These are phyloP conservation scores for Sebastes minor DNA, from an alignment of 2,797 vertebrate genomes.

Conservation along the genomic window DNA sequence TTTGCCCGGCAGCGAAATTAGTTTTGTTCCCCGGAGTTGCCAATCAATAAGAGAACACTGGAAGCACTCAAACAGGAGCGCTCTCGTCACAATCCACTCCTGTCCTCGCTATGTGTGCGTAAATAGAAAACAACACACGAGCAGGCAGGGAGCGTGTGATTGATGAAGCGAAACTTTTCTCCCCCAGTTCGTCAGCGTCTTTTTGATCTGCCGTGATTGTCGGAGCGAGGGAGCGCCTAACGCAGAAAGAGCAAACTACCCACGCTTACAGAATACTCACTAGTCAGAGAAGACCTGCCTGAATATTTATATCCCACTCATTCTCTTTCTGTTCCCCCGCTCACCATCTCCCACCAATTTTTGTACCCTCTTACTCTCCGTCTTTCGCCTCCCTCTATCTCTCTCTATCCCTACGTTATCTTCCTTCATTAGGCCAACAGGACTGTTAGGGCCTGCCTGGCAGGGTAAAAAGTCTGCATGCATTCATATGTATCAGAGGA, in stretches of 20 bases:
- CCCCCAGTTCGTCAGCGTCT: constrained; percentile 51
- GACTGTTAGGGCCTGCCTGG: constrained; percentile 45
- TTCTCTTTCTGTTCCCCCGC: constrained; percentile 16
- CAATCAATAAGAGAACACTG: constrained; percentile 61
- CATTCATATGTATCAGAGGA: constrained; percentile 60
- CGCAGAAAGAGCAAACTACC: constrained; percentile 43
- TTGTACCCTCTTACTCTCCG: constrained; percentile 11
- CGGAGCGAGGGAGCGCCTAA: constrained; percentile 45
- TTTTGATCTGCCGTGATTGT: constrained; percentile 67
- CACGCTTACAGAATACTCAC: constrained; percentile 54
- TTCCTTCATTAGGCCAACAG: constrained; percentile 60
- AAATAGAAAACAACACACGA: constrained; percentile 55
- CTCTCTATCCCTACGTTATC: constrained; percentile 25
- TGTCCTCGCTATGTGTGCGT: constrained; percentile 26
- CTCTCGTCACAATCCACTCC: constrained; percentile 38
- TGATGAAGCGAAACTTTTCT: constrained; percentile 66
- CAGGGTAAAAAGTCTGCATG: constrained; percentile 42
- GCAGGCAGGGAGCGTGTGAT: constrained; percentile 45
- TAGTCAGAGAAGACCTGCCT: constrained; percentile 46
- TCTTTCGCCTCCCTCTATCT: neutral
- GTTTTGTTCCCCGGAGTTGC: constrained; percentile 57
- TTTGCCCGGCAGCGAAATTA: constrained; percentile 52
- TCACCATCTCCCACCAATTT: constrained; percentile 28
- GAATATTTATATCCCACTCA: constrained; percentile 61
- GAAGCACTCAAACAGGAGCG: constrained; percentile 41